Evolutionary conservation across 2,113 vertebrate species (phyloP).

Genomic region (Xiphophorus couchianus): DNA sequence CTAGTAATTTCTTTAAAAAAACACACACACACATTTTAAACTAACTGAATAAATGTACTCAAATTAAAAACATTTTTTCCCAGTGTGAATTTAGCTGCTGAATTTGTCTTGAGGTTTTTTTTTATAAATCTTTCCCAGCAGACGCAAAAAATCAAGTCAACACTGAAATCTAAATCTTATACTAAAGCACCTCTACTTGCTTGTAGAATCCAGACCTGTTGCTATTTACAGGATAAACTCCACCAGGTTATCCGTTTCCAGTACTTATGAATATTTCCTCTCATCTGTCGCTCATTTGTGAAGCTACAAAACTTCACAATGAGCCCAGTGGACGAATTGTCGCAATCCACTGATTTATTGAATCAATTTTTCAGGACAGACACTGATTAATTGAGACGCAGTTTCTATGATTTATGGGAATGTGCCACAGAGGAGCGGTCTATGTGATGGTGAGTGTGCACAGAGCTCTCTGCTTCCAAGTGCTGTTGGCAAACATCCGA

Average conservation of each 20-base stretch:
- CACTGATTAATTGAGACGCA: neutral
- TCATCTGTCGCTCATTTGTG: neutral
- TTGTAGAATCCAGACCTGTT: neutral
- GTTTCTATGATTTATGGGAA: constrained; percentile 5
- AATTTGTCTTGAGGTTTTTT: too few species aligned
- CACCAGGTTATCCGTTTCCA: neutral
- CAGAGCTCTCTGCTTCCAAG: neutral
- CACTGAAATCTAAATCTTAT: neutral
- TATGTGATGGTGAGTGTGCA: neutral
- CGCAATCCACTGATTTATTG: neutral
- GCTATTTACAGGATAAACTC: neutral
- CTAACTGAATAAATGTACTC: too few species aligned
- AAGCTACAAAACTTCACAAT: neutral
- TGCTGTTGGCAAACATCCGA: neutral
- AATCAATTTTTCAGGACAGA: neutral
- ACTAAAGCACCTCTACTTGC: neutral
- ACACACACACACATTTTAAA: too few species aligned
- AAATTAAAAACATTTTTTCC: too few species aligned
- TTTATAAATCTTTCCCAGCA: neutral
- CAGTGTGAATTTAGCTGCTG: too few species aligned
- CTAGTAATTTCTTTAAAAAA: neutral
- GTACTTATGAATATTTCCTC: neutral
- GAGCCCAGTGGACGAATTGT: neutral
- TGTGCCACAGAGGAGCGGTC: neutral
- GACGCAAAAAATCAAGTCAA: too few species aligned